Evolutionary conservation across 2,113 vertebrate species (phyloP), one percentile per base, ranked within the genome.

Genomic region (Poeciliopsis prolifica): DNA sequence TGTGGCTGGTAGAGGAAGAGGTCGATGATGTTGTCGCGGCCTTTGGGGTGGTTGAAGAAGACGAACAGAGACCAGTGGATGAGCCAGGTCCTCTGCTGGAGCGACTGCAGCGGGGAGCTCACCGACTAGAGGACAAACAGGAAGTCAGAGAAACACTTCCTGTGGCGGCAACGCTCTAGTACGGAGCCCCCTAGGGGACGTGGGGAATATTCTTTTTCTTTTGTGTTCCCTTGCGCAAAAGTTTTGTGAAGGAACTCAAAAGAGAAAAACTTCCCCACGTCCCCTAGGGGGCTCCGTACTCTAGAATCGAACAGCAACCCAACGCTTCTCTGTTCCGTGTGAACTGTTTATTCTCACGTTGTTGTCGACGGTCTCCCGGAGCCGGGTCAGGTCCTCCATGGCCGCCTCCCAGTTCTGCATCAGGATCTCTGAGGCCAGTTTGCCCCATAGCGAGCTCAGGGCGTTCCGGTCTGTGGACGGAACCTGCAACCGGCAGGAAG

Each of bases 321-420:
- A 37, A 37, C 10, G 35, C 11, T 37, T 37, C 35, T 37, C 10
- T 37, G 35, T 10, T 37, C 35, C 35, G 10, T 37, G 35, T 37
- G 35, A 37, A 22, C 22, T 9, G 10, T 58, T 58, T 24, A 10
- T 54, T 58, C 96, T 96, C 94, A 99, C 97, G 61, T 98, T 99
- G 94, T 99, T 99, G 94, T 99, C 98, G 90, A 99, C 97, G 61
- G 98, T 99, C 92, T 99, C 98, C 91, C 98, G 97, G 68, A 99
- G 94, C 72, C 97, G 95, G 85, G 98, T 98, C 74, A 99, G 96
- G 88, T 99, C 98, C 91, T 99, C 98, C 98, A 93, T 93, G 65
- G 92, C 86, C 48, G 90, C 89, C 13, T 93, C 92, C 92, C 92
- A 93, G 93, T 94, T 99, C 93, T 99, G 98, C 98, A 99, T 98